Evolutionary conservation across 2,888 invertebrate species (phyloP).

Genomic region (Ctena decussata): DNA sequence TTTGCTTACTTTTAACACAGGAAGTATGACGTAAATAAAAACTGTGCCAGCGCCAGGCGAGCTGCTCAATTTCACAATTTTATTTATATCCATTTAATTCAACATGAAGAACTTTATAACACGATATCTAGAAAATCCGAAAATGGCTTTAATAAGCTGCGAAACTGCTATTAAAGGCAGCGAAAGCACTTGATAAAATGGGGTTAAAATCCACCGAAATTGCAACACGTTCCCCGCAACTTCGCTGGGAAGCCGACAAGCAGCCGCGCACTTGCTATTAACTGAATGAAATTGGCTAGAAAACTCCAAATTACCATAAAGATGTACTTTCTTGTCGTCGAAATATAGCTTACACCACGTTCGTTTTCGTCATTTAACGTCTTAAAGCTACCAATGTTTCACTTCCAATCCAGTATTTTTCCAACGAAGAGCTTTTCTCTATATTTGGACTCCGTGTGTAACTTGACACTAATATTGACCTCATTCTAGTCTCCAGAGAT

Average conservation of each 20-base stretch:
- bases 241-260: constrained; percentile 21
- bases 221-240: no score
- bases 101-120: no score
- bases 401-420: background rate
- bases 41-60: background rate
- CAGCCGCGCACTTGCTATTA: constrained; percentile 27
- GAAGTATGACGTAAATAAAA: constrained; percentile 40
- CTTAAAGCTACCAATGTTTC: background rate
- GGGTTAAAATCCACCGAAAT: background rate
- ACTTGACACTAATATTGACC: constrained; percentile 66
- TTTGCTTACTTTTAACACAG: constrained; percentile 15
- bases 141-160: no score
- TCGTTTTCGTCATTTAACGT: background rate
- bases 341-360: background rate
- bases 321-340: background rate
- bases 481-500: constrained; percentile 62
- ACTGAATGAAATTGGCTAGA: background rate
- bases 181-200: no score
- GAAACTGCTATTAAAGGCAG: no score
- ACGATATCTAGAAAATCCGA: no score
- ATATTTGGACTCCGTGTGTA: constrained; percentile 68
- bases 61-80: background rate
- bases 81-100: no score
- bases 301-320: background rate
- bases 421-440: constrained; percentile 21